These are phyloP conservation scores for Scotopteryx bipunctaria DNA, from an alignment of 2,888 invertebrate species.

Conservation along the genomic window DNA sequence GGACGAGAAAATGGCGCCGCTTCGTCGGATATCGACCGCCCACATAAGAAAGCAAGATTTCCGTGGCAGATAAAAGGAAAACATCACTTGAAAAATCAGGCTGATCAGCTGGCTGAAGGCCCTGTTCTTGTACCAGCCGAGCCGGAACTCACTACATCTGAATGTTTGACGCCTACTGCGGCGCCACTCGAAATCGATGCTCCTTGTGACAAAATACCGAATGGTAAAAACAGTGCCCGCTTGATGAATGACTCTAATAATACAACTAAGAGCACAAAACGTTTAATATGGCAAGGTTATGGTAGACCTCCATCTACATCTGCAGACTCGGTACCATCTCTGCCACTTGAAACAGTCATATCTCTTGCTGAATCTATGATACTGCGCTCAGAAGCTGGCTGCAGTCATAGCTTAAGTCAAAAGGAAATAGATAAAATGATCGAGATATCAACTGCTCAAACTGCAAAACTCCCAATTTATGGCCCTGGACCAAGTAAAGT, in stretches of 20 bases:
- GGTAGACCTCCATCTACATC: not conserved
- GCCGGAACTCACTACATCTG: not conserved
- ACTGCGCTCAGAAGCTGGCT: not conserved
- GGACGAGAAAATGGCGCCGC: conserved; percentile 81
- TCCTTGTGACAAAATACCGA: not conserved
- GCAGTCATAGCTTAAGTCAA: not conserved
- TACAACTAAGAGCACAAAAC: not conserved
- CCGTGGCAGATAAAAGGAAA: conserved; percentile 87
- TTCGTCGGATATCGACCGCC: conserved; percentile 78
- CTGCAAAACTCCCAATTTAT: no score
- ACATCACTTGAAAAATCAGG: conserved; percentile 82
- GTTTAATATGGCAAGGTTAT: not conserved
- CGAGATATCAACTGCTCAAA: not conserved
- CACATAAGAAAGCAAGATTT: conserved; percentile 86
- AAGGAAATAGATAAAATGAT: not conserved
- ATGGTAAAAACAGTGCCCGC: not conserved
- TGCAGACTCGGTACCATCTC: not conserved
- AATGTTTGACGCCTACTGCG: no score
- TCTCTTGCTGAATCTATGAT: conserved; percentile 16
- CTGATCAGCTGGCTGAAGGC: conserved; percentile 25
- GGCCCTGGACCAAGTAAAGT: conserved; percentile 2
- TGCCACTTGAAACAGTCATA: conserved; percentile 14
- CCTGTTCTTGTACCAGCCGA: conserved; percentile 21
- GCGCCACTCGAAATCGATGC: not conserved
- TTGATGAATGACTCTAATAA: not conserved